These are phyloP conservation scores for Aselliscus stoliczkanus DNA, from an alignment of 2,797 vertebrate genomes.

Conservation along the genomic window DNA sequence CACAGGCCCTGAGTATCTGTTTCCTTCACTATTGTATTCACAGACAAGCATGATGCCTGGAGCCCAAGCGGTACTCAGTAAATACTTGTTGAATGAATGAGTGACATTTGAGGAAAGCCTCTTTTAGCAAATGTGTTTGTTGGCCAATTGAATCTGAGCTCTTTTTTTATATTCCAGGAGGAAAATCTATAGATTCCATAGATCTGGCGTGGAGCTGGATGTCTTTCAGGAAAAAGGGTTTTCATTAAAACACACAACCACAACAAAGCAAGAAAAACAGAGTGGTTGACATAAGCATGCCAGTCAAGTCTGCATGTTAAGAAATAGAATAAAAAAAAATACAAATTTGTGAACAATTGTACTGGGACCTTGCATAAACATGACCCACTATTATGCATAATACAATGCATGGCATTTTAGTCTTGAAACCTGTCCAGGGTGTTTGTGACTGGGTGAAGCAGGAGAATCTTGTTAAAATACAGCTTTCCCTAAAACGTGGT, in stretches of 20 bases:
- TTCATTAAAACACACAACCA: conserved; percentile 19
- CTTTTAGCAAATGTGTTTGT: conserved; percentile 38
- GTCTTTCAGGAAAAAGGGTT: conserved; percentile 26
- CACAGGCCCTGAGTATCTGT: neutral
- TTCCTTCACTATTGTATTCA: neutral
- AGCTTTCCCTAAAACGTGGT: neutral
- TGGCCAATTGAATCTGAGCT: conserved; percentile 33
- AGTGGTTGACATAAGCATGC: neutral
- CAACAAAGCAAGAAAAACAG: conserved; percentile 23
- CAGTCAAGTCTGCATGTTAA: neutral
- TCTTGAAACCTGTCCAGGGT: conserved; percentile 34
- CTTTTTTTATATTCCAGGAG: neutral
- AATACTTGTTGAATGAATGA: conserved; percentile 50
- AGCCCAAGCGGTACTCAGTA: neutral
- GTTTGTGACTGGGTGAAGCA: conserved; percentile 27
- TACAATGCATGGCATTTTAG: conserved; percentile 16
- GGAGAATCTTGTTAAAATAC: conserved; percentile 42
- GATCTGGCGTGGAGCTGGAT: neutral
- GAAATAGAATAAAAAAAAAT: conserved; percentile 8
- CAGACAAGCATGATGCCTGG: neutral
- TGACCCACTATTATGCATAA: neutral
- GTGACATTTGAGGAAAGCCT: conserved; percentile 55
- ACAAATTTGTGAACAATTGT: conserved; percentile 17
- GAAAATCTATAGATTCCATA: conserved; percentile 15
- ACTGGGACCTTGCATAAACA: neutral